Evolutionary conservation across 2,113 vertebrate genomes (phyloP).

Genomic region (Callithrix jacchus): DNA sequence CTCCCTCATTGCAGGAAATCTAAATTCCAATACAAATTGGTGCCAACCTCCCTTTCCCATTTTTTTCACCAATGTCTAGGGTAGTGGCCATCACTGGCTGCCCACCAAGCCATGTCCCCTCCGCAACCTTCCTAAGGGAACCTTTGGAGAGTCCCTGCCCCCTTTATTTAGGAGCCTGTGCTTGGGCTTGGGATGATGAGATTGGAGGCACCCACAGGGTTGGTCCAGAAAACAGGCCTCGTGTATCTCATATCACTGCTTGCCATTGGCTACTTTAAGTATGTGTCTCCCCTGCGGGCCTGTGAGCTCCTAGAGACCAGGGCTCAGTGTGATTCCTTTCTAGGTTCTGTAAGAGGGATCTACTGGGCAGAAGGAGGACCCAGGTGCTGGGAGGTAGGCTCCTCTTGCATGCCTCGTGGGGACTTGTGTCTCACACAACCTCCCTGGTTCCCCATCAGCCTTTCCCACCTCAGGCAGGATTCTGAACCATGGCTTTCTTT

Average conservation of each 20-base stretch:
- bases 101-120: not conserved
- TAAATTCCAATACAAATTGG: not conserved
- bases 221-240: not conserved
- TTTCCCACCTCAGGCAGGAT: not conserved
- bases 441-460: not conserved
- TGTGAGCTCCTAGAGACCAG: not conserved
- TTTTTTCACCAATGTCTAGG: not conserved
- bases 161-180: not conserved
- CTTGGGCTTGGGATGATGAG: not conserved
- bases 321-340: not conserved
- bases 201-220: rapidly evolving
- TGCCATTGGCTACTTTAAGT: not conserved
- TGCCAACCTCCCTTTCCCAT: not conserved
- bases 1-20: not conserved
- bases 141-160: not conserved
- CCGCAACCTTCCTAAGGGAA: not conserved
- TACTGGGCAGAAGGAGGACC: not conserved
- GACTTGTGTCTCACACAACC: not conserved
- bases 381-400: too few species aligned
- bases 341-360: too few species aligned
- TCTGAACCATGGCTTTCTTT: not conserved
- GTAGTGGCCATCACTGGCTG: not conserved
- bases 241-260: not conserved
- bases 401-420: not conserved
- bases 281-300: not conserved